These are phyloP conservation scores for Acyrthosiphon pisum DNA, from an alignment of 1,140 invertebrate genomes.

Conservation along the genomic window DNA sequence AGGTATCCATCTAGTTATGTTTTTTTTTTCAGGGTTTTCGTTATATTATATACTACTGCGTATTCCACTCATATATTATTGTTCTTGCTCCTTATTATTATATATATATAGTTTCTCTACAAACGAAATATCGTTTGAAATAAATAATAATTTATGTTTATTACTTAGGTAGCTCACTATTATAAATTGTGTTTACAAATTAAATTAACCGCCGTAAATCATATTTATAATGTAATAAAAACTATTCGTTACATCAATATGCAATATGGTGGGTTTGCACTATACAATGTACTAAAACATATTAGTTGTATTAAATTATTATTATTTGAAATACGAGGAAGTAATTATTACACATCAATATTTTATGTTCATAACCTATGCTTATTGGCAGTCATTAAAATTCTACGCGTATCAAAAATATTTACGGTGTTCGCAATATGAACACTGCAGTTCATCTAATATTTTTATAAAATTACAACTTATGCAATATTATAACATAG, in stretches of 20 bases:
- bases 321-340: background rate
- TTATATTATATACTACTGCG: background rate
- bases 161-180: background rate
- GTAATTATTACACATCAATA: background rate
- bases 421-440: background rate
- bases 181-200: background rate
- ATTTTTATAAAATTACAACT: background rate
- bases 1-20: background rate
- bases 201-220: background rate
- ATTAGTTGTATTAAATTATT: background rate
- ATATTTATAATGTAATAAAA: background rate
- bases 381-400: background rate
- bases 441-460: background rate
- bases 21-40: background rate
- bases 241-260: background rate
- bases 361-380: no score
- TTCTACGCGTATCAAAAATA: background rate
- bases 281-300: background rate
- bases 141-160: background rate
- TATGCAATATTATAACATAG: background rate
- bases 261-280: background rate
- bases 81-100: background rate
- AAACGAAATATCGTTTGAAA: background rate
- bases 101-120: no score
- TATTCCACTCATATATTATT: background rate